Percentiles rank a stretch among this genome's conserved stretches.
Conservation (phyloP, 2,888 invertebrate genomes). For the Mayetiola destructor region DNA sequence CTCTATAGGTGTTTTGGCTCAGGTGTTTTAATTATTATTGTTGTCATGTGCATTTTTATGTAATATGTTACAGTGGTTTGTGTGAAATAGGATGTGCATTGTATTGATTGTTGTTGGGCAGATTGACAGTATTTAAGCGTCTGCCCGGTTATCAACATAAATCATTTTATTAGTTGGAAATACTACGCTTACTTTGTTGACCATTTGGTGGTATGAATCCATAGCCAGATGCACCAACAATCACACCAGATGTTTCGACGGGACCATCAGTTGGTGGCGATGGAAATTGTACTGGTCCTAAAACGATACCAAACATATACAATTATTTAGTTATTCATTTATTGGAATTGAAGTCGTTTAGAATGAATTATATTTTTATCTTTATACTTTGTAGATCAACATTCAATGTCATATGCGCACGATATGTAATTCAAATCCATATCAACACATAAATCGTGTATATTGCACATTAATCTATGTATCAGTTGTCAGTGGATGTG, state of each 20-base stretch:
- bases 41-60: no score
- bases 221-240: conserved; percentile 70
- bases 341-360: background rate
- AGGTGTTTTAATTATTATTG: no score
- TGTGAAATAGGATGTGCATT: no score
- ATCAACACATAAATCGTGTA: background rate
- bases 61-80: no score
- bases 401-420: background rate
- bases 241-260: conserved; percentile 61
- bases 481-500: background rate
- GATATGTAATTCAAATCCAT: background rate
- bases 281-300: conserved; percentile 70
- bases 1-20: no score
- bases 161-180: no score
- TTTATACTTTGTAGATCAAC: background rate
- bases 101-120: no score
- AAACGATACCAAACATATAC: background rate
- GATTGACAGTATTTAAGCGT: no score
- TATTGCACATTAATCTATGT: no score
- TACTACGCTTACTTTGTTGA: conserved; percentile 16
- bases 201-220: conserved; percentile 61
- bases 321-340: background rate
- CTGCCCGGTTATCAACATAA: no score
- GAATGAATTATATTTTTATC: background rate
- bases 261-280: conserved; percentile 52